Evolutionary conservation across 2,797 vertebrate genomes (phyloP).

Genomic region (Etheostoma nigrum): DNA sequence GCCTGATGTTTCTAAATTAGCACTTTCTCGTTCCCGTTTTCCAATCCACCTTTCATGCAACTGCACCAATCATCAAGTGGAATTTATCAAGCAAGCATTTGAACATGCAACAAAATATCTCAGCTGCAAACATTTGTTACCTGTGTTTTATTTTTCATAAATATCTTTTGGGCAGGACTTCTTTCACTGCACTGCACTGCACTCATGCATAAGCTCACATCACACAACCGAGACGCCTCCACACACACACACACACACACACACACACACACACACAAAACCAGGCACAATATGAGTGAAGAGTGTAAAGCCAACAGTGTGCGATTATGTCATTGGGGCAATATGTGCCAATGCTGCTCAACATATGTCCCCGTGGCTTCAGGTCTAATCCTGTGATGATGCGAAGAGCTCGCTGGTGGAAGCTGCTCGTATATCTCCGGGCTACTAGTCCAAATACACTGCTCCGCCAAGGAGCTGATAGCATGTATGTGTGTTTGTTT

Average conservation of each 20-base stretch:
- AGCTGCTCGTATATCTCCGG: conserved; percentile 33
- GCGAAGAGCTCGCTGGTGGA: conserved; percentile 43
- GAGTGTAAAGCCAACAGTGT: conserved; percentile 53
- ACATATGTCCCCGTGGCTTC: conserved; percentile 71
- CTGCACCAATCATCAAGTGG: conserved; percentile 44
- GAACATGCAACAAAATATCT: conserved; percentile 45
- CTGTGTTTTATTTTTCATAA: conserved; percentile 44
- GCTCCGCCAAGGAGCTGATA: conserved; percentile 32
- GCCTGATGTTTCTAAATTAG: conserved; percentile 15
- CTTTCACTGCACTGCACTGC: neutral
- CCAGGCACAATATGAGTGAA: conserved; percentile 22
- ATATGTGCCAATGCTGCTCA: conserved; percentile 45
- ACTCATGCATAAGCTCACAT: conserved; percentile 7
- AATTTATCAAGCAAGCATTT: conserved; percentile 27
- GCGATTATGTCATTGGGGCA: conserved; percentile 37
- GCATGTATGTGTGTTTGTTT: conserved; percentile 22
- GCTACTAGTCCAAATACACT: conserved; percentile 30
- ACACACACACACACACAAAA: neutral
- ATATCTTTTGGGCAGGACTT: conserved; percentile 26
- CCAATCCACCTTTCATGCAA: conserved; percentile 15
- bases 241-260: conserved; percentile 6
- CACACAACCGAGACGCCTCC: conserved; percentile 23
- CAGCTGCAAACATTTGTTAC: conserved; percentile 25
- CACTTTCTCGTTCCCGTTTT: neutral
- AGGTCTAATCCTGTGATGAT: conserved; percentile 58